A percentile compares a stretch with the other conserved stretches of the same genome.
These are phyloP conservation scores for Venusia cambrica DNA, from an alignment of 2,888 invertebrate species.

Conservation along the genomic window DNA sequence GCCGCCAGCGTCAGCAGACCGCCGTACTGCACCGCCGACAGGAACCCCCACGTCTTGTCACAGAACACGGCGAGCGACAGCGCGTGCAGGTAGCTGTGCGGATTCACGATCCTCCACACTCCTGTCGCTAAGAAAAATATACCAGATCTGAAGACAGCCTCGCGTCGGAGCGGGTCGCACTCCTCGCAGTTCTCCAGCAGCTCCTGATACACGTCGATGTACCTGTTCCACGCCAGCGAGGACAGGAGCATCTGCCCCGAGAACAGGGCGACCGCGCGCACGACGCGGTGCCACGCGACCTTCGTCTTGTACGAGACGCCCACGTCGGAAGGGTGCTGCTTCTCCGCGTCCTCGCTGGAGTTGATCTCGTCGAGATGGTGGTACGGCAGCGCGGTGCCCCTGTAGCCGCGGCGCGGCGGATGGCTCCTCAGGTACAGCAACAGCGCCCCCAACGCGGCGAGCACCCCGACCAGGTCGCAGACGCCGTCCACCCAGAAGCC, in stretches of 20 bases:
- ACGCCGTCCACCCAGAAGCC: conserved; percentile 92
- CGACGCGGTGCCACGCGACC: conserved; percentile 84
- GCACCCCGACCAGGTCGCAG: conserved; percentile 89
- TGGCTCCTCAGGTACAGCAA: conserved; percentile 86
- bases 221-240: conserved; percentile 91
- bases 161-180: conserved; percentile 74
- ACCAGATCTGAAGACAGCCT: conserved; percentile 84
- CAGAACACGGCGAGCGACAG: conserved; percentile 89
- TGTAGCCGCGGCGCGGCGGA: conserved; percentile 86
- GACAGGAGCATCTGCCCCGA: conserved; percentile 87
- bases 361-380: conserved; percentile 70
- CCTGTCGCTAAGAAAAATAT: conserved; percentile 87
- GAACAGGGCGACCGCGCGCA: conserved; percentile 83
- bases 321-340: conserved; percentile 63
- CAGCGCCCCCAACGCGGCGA: conserved; percentile 86
- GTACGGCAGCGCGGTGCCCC: conserved; percentile 75
- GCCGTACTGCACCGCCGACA: conserved; percentile 85
- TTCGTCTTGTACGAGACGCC: conserved; percentile 85
- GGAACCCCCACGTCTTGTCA: conserved; percentile 90
- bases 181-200: conserved; percentile 84
- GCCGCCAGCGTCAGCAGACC: conserved; percentile 86
- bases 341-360: conserved; percentile 68
- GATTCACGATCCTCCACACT: conserved; percentile 89
- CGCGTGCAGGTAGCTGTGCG: conserved; percentile 88
- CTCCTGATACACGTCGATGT: conserved; percentile 89